Conservation (phyloP, 2,888 invertebrate genomes). For the Oscheius sp. region DNA sequence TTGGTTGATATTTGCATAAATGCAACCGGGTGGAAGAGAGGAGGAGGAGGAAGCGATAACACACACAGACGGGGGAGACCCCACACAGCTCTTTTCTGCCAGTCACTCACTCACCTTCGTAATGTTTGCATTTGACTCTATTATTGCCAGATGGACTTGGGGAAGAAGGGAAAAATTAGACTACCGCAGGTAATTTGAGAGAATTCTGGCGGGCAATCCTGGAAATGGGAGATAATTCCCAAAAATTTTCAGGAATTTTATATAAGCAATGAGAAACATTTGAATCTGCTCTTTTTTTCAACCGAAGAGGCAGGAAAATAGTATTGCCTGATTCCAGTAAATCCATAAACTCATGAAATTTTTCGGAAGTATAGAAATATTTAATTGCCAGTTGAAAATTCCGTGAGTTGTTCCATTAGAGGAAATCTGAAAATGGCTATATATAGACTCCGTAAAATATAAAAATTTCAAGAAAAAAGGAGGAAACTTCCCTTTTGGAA, state of each 20-base stretch:
- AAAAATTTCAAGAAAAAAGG: no score
- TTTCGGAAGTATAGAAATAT: background rate
- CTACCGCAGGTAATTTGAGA: no score
- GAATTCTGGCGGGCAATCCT: no score
- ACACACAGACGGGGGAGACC: background rate
- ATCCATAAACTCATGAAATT: background rate
- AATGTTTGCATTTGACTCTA: slow-evolving; percentile 27
- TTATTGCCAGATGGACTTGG: slow-evolving; percentile 6
- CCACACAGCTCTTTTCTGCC: slow-evolving; percentile 24
- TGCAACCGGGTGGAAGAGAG: background rate
- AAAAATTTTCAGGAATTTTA: no score
- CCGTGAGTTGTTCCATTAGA: no score
- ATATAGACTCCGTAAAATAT: no score
- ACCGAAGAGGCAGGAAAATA: no score
- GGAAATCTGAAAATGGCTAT: no score
- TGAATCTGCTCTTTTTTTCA: no score
- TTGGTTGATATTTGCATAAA: slow-evolving; percentile 31
- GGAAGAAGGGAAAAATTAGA: background rate
- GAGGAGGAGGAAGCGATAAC: background rate
- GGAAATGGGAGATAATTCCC: no score
- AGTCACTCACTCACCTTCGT: slow-evolving; percentile 5
- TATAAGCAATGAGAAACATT: no score
- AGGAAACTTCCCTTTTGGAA: no score
- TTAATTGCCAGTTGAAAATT: background rate
- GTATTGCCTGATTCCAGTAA: background rate